phyloP scores from a whole-genome alignment of 2,113 vertebrate genomes.

The Climacteris rufus region DNA sequence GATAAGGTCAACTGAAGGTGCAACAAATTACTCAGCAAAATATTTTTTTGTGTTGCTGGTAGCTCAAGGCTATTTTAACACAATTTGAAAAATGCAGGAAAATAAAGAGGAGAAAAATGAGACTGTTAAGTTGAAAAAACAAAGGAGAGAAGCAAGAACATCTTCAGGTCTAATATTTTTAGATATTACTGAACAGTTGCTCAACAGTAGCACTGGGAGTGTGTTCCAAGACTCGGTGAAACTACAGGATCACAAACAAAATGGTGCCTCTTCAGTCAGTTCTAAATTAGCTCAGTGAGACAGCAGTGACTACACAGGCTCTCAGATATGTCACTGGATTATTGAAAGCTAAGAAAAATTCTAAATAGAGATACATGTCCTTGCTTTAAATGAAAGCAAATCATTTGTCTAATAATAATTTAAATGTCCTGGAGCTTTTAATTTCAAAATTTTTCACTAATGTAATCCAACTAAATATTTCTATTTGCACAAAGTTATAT shows the following conservation, averaged over 20 bases:
- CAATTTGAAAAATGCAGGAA: not conserved
- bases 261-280: not conserved
- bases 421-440: not conserved
- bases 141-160: not conserved
- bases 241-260: not conserved
- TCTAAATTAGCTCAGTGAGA: not conserved
- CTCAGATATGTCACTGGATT: not conserved
- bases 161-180: not conserved
- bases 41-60: not conserved
- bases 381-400: not conserved
- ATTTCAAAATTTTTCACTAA: not conserved
- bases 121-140: not conserved
- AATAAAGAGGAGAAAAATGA: not conserved
- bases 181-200: not conserved
- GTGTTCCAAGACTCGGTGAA: not conserved
- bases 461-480: not conserved
- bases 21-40: not conserved
- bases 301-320: not conserved
- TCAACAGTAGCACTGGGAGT: not conserved
- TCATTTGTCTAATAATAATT: not conserved
- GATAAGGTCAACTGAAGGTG: not conserved
- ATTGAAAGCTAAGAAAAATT: not conserved
- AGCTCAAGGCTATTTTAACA: not conserved
- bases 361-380: not conserved
- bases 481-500: not conserved